Evolutionary conservation across 2,888 invertebrate genomes (phyloP), one percentile per base, ranked within the genome.

Genomic region (Leucania comma): DNA sequence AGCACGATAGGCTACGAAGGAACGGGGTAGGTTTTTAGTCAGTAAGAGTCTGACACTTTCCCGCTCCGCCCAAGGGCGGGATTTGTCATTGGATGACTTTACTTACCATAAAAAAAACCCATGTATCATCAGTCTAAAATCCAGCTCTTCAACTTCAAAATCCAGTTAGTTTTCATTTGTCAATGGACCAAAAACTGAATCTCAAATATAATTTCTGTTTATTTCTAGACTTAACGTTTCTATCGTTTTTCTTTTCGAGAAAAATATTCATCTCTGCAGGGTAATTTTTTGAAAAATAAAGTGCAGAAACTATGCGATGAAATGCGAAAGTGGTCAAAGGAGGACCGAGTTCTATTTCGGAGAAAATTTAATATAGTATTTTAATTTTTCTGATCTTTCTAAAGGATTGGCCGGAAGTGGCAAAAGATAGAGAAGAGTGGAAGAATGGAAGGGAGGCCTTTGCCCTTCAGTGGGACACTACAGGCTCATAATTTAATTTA

Each of bases 351-450:
- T 60, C 29, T 10, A 53, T 50, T 73, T 75, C 60, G 29, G 32
- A 60, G 59, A 74, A 72, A 67, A 74, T 48, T n/a, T 35, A 29
- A 73, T 58, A n/a, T 50, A 50, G 42, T 42, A 50, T 60, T 75
- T 73, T 75, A n/a, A n/a, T n/a, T n/a, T n/a, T n/a, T n/a, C n/a
- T n/a, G n/a, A n/a, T n/a, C n/a, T n/a, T n/a, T n/a, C n/a, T n/a
- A n/a, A n/a, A n/a, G n/a, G n/a, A n/a, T n/a, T n/a, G n/a, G n/a
- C n/a, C n/a, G n/a, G n/a, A n/a, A n/a, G n/a, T n/a, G n/a, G n/a
- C n/a, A n/a, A n/a, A n/a, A n/a, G n/a, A n/a, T n/a, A n/a, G n/a
- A n/a, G n/a, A n/a, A n/a, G n/a, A n/a, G n/a, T n/a, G n/a, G n/a
- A n/a, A n/a, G n/a, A n/a, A n/a, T n/a, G n/a, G n/a, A n/a, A n/a